phyloP scores from a whole-genome alignment of 2,113 vertebrate genomes.

The Merops nubicus region DNA sequence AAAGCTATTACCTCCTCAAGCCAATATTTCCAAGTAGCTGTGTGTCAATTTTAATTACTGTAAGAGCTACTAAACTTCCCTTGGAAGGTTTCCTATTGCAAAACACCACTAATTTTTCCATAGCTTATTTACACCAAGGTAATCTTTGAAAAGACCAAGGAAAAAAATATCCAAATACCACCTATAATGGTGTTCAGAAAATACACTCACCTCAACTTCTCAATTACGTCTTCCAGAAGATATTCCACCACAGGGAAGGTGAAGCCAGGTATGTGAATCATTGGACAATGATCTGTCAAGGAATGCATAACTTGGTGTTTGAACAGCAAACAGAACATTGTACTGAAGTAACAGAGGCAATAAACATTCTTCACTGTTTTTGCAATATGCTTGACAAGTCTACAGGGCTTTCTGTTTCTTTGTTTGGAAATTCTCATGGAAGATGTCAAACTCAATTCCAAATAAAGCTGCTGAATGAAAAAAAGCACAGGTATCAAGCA shows the following conservation, averaged over 20 bases:
- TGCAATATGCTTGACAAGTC: not conserved
- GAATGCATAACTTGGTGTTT: not conserved
- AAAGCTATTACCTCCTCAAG: not conserved
- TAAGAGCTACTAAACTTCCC: not conserved
- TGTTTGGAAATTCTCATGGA: not conserved
- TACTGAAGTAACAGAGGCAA: not conserved
- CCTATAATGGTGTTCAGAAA: not conserved
- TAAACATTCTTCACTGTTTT: not conserved
- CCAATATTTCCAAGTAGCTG: not conserved
- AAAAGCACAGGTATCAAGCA: not conserved
- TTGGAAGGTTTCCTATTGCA: not conserved
- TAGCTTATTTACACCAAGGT: not conserved
- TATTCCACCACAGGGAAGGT: constrained; percentile 94
- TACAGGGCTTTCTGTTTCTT: not conserved
- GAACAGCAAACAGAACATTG: not conserved
- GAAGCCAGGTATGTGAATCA: constrained; percentile 96
- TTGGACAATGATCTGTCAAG: constrained; percentile 85
- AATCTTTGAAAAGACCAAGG: not conserved
- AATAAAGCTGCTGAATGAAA: not conserved
- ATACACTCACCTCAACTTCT: constrained; percentile 84
- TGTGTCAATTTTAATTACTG: not conserved
- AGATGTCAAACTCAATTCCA: not conserved
- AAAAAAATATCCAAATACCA: rapidly evolving
- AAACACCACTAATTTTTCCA: not conserved
- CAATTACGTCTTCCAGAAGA: constrained; percentile 91